Base-by-base conservation (phyloP, 2,113 vertebrate species). In the Dicrurus megarhynchus region DNA sequence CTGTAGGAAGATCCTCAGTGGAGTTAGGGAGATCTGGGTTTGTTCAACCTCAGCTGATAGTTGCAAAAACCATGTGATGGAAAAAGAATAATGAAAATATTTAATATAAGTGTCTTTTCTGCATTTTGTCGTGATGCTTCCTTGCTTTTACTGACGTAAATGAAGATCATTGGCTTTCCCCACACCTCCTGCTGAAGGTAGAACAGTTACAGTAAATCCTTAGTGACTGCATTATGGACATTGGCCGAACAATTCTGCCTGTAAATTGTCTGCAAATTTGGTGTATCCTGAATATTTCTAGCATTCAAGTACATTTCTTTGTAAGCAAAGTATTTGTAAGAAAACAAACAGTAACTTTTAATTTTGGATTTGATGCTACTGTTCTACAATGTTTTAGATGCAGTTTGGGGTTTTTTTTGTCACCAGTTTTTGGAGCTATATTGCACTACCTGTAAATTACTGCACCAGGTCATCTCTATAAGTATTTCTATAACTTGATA, bases 331-430 rank as follows among this genome's bases (percentile, higher is more conserved):
- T 49, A 21, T 33, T 55, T 28, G 24, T 50, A 79, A 64, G 74
- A 50, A 61, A 84, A 42, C 21, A 35, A 88, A 32, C 4, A 55
- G 3, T n/a, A 67, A 21, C n/a, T 79, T 73, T 64, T 9, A 13
- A 52, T 53, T 85, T 71, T 63, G 18, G 19, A 42, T 76, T 87
- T 50, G 19, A 16, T 63, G 35, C 15, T 4, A 14, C n/a, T 63
- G 13, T 70, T 53, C 28, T 37, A 41, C 52, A 44, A 39, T 39
- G 7, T 7, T 80, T 59, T 49, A 33, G 22, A 33, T 37, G 11
- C 14, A 53, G 16, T 24, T 60, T 0, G 1, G 3, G 13, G 0
- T 0, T 0, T 16, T 64, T 55, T 30, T 30, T 20, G 26, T 44
- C 33, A 46, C 10, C 9, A 14, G 6, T 46, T 22, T 76, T 75